A percentile compares a stretch with the other conserved stretches of the same genome.
phyloP scores from a whole-genome alignment of 2,113 vertebrate genomes.

The Morone saxatilis region DNA sequence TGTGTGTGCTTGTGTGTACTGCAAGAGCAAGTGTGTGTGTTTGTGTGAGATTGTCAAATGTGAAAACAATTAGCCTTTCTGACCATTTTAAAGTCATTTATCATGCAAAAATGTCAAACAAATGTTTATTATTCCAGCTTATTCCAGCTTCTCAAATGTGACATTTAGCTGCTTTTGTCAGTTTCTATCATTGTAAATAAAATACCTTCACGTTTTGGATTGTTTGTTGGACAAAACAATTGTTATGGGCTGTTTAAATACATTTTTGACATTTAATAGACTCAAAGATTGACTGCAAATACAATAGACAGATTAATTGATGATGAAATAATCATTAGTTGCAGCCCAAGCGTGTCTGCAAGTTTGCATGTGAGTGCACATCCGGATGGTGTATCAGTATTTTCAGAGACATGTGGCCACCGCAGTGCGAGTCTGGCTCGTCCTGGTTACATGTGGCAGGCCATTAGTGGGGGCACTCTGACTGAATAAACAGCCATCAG shows the following conservation, averaged over 20 bases:
- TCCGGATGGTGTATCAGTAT: constrained; percentile 22
- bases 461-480: constrained; percentile 76
- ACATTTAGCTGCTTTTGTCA: not conserved
- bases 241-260: not conserved
- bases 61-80: not conserved
- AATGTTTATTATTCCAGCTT: too few species aligned
- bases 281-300: not conserved
- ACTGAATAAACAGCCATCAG: constrained; percentile 84
- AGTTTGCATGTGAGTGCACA: not conserved
- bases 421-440: constrained; percentile 62
- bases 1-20: not conserved
- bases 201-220: not conserved
- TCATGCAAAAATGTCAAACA: not conserved
- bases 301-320: not conserved
- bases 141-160: not conserved
- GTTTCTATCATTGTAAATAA: not conserved
- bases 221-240: not conserved
- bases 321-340: not conserved
- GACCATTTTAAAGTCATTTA: not conserved
- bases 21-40: not conserved
- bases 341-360: not conserved
- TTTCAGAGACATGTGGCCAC: constrained; percentile 49
- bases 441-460: constrained; percentile 74
- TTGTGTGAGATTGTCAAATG: not conserved
- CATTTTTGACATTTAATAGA: not conserved